Conservation (phyloP, 2,888 invertebrate genomes). For the Lepidocyrtoides sp. region DNA sequence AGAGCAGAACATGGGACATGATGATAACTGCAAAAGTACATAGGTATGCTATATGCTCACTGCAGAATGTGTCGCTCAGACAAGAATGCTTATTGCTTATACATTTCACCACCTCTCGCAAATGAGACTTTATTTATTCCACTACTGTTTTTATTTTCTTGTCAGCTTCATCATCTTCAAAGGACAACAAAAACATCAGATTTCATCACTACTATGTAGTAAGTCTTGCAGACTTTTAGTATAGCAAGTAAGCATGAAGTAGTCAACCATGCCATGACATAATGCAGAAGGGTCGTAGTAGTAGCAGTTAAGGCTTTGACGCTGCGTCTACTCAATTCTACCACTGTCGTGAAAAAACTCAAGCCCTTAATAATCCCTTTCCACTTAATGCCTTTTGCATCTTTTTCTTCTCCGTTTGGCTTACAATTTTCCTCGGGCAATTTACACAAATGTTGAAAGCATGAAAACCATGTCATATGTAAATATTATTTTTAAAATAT, state of each 20-base stretch:
- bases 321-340: not conserved
- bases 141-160: slow-evolving; percentile 2
- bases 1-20: not conserved
- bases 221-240: too few relatives aligned
- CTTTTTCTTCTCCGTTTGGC: not conserved
- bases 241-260: not conserved
- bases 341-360: not conserved
- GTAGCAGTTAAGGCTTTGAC: too few relatives aligned
- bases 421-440: slow-evolving; percentile 25
- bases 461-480: not conserved
- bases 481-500: slow-evolving; percentile 11
- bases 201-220: too few relatives aligned
- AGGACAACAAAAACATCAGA: not conserved
- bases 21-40: not conserved
- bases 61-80: too few relatives aligned
- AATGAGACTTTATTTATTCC: not conserved
- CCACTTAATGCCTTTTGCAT: not conserved
- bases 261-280: slow-evolving; percentile 34
- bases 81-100: too few relatives aligned
- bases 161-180: slow-evolving; percentile 33
- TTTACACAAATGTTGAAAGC: slow-evolving; percentile 3
- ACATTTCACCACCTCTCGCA: not conserved
- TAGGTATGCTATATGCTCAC: too few relatives aligned
- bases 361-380: slow-evolving; percentile 24
- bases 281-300: not conserved